These are phyloP conservation scores for Erpornis zantholeuca DNA, from an alignment of 2,113 vertebrate genomes.

Conservation along the genomic window DNA sequence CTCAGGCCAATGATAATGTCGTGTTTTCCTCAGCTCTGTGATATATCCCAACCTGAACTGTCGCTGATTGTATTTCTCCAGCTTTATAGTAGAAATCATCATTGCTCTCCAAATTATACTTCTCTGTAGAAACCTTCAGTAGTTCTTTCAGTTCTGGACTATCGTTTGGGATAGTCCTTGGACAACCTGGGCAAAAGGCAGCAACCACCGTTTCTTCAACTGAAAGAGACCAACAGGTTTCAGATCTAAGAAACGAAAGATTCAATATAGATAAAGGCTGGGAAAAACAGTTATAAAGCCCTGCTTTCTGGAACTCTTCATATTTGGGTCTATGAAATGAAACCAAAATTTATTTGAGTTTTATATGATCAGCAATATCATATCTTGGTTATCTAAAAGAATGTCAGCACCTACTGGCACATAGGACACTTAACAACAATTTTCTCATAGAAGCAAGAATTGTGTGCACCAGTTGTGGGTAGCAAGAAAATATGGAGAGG, in stretches of 20 bases:
- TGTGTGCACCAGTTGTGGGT: rapidly evolving
- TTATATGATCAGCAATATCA: neutral
- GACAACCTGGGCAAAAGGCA: neutral
- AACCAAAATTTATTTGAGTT: neutral
- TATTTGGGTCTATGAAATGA: neutral
- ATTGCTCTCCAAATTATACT: conserved; percentile 41
- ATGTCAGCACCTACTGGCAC: neutral
- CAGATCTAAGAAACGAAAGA: neutral
- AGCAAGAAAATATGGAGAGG: neutral
- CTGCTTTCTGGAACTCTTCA: neutral
- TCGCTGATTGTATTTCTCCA: conserved; percentile 6
- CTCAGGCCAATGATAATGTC: neutral
- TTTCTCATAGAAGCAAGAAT: neutral
- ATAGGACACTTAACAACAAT: neutral
- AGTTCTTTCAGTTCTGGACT: conserved; percentile 36
- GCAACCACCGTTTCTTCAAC: neutral
- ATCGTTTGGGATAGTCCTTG: neutral
- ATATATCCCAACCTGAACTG: conserved; percentile 60
- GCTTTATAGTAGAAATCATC: conserved; percentile 61
- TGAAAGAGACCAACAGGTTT: conserved; percentile 24
- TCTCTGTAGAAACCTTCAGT: conserved; percentile 37
- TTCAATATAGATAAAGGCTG: neutral
- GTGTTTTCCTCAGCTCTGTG: neutral
- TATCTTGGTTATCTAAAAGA: neutral
- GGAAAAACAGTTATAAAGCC: neutral